Conservation (phyloP, 2,888 invertebrate species). For the Keiferia lycopersicella region DNA sequence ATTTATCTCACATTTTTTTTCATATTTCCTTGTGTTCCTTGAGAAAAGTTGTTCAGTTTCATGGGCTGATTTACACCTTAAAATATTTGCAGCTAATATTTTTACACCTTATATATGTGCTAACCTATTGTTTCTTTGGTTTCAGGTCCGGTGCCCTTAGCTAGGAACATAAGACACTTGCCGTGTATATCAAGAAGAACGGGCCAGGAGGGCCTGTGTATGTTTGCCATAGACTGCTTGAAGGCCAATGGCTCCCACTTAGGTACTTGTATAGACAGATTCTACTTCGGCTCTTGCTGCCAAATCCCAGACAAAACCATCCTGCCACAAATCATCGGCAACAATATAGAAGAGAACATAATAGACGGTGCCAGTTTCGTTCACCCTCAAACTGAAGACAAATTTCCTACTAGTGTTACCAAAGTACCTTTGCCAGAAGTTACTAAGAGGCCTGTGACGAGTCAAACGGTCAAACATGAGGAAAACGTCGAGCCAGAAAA, state of each 20-base stretch:
- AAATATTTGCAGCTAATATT: no score
- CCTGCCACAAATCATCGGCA: conserved; percentile 80
- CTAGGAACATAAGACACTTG: conserved; percentile 93
- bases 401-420: conserved; percentile 41
- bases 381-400: conserved; percentile 68
- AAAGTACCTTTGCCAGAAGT: conserved; percentile 44
- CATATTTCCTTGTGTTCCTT: no score
- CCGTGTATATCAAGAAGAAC: conserved; percentile 92
- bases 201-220: conserved; percentile 91
- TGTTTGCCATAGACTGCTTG: conserved; percentile 96
- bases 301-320: conserved; percentile 83
- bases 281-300: conserved; percentile 96
- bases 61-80: no score
- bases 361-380: conserved; percentile 77
- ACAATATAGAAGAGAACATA: conserved; percentile 83
- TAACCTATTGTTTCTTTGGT: conserved; percentile 20
- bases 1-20: no score
- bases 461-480: conserved; percentile 51
- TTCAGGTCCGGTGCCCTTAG: conserved; percentile 85
- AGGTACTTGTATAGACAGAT: conserved; percentile 94
- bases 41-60: no score
- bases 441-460: conserved; percentile 39
- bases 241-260: conserved; percentile 95
- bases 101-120: no score
- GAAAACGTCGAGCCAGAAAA: conserved; percentile 55